These are phyloP conservation scores for Fringilla coelebs DNA, from an alignment of 2,797 vertebrate species.

Conservation along the genomic window DNA sequence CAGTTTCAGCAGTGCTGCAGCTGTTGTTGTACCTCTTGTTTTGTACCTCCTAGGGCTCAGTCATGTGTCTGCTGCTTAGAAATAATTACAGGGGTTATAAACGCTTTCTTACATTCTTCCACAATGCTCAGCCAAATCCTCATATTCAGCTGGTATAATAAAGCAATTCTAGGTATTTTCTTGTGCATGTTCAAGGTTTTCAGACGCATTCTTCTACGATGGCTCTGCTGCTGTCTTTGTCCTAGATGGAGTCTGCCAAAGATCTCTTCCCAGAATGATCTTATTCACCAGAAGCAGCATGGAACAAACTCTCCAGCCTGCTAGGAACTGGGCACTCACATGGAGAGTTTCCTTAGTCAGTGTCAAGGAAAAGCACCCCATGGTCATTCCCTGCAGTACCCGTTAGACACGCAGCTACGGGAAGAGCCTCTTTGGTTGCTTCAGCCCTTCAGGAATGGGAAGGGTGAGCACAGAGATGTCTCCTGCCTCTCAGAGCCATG, in stretches of 20 bases:
- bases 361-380: background rate
- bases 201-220: background rate
- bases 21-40: constrained; percentile 27
- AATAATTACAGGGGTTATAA: constrained; percentile 14
- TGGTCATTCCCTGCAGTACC: background rate
- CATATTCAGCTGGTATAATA: background rate
- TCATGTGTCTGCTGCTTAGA: background rate
- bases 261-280: constrained; percentile 31
- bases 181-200: background rate
- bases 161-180: background rate
- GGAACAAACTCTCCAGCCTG: constrained; percentile 31
- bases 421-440: background rate
- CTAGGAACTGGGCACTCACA: background rate
- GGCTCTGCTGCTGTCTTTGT: background rate
- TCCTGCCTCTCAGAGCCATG: background rate
- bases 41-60: background rate
- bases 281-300: background rate
- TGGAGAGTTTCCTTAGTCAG: background rate
- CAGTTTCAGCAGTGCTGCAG: background rate
- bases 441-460: background rate
- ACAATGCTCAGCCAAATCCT: background rate
- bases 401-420: fast-evolving
- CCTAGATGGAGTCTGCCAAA: background rate
- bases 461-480: background rate
- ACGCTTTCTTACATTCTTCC: background rate